phyloP scores from a whole-genome alignment of 2,888 invertebrate genomes.

The Unio delphinus region DNA sequence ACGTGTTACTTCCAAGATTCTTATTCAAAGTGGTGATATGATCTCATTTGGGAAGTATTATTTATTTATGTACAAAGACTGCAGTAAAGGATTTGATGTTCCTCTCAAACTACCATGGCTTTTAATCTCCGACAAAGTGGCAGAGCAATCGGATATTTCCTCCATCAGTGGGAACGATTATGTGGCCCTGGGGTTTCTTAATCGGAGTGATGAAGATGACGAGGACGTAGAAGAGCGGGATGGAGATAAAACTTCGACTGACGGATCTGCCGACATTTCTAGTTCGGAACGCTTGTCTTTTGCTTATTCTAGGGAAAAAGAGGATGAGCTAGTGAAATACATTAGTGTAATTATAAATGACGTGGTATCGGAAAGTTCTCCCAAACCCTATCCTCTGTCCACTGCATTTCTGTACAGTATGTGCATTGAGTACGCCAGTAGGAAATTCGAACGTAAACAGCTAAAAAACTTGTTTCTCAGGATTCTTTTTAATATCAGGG shows the following conservation, averaged over 20 bases:
- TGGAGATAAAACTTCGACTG: constrained; percentile 29
- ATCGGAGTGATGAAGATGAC: constrained; percentile 9
- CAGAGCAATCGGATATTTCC: constrained; percentile 9
- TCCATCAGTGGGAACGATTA: constrained; percentile 9
- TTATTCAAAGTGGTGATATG: constrained; percentile 62
- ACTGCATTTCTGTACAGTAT: constrained; percentile 55
- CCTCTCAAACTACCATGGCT: constrained; percentile 56
- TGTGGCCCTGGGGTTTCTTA: not conserved
- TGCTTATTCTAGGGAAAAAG: constrained; percentile 51
- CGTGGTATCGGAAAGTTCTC: constrained; percentile 19
- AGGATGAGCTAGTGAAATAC: constrained; percentile 57
- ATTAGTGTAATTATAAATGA: constrained; percentile 50
- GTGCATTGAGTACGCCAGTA: constrained; percentile 54
- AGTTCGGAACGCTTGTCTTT: constrained; percentile 38
- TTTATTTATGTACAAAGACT: constrained; percentile 64
- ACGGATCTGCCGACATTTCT: constrained; percentile 32
- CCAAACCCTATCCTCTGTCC: constrained; percentile 44
- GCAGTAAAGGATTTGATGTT: constrained; percentile 52
- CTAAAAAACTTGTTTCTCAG: constrained; percentile 46
- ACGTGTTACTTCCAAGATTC: constrained; percentile 33
- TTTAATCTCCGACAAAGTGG: constrained; percentile 16
- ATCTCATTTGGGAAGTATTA: constrained; percentile 60
- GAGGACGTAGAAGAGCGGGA: constrained; percentile 17
- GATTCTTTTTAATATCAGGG: constrained; percentile 45
- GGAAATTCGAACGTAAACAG: constrained; percentile 48